phyloP scores from a whole-genome alignment of 2,797 vertebrate species.

The Gymnopithys bicolor region DNA sequence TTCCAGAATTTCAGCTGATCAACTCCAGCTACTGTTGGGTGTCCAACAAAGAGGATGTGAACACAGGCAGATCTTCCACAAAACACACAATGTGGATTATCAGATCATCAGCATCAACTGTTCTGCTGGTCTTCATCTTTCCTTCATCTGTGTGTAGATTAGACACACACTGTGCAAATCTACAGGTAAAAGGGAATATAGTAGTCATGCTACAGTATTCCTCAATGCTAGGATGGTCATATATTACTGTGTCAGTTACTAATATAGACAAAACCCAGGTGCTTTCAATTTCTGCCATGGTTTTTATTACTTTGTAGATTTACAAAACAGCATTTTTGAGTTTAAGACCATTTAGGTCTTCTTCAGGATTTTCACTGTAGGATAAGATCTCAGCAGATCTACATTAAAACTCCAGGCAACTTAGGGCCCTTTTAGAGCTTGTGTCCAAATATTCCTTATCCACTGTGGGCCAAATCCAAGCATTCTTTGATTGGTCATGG shows the following conservation, averaged over 20 bases:
- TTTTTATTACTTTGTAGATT: neutral
- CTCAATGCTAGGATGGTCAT: neutral
- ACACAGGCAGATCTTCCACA: neutral
- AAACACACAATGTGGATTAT: neutral
- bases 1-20: neutral
- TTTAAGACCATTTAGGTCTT: neutral
- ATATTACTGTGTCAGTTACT: neutral
- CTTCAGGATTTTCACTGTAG: neutral
- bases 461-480: neutral
- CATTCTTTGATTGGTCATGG: neutral
- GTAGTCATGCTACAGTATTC: neutral
- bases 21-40: neutral
- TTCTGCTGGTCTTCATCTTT: neutral
- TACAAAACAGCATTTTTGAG: neutral
- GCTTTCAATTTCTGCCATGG: neutral
- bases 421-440: neutral
- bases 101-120: neutral
- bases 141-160: neutral
- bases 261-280: neutral
- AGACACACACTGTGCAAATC: slow-evolving; percentile 4
- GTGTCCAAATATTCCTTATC: neutral
- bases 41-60: neutral
- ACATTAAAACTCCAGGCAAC: neutral
- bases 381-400: neutral
- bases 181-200: neutral